A percentile compares a stretch with the other conserved stretches of the same genome.
These are phyloP conservation scores for Clytia hemisphaerica DNA, from an alignment of 30 jellyfish, hydroid and myxozoan species.

Conservation along the genomic window DNA sequence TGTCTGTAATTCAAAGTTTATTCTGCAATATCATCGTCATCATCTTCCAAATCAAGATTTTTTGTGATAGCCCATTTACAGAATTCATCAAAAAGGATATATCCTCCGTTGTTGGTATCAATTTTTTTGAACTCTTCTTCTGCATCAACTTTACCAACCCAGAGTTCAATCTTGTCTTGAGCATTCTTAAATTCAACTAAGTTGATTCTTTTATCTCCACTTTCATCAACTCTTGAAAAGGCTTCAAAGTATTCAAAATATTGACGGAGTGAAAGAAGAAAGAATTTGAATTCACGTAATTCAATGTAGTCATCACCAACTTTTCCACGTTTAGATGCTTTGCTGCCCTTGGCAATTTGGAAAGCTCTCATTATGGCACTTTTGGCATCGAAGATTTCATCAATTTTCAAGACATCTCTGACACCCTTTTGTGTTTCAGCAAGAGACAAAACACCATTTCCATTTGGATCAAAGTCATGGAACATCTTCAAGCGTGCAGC, in stretches of 20 bases:
- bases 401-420: slow-evolving; percentile 35
- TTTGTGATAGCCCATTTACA: slow-evolving; percentile 45
- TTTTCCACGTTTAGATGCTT: not conserved
- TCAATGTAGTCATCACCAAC: slow-evolving; percentile 40
- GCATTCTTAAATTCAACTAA: slow-evolving; percentile 27
- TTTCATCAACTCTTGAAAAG: slow-evolving; percentile 21
- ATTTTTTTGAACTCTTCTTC: slow-evolving; percentile 41
- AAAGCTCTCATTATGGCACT: slow-evolving; percentile 46
- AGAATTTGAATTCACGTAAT: slow-evolving; percentile 29
- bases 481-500: slow-evolving; percentile 32
- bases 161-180: slow-evolving; percentile 26
- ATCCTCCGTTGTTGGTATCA: slow-evolving; percentile 43
- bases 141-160: slow-evolving; percentile 50
- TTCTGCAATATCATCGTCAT: slow-evolving; percentile 9
- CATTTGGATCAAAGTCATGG: slow-evolving; percentile 27
- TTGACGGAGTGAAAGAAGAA: slow-evolving; percentile 32
- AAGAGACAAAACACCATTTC: slow-evolving; percentile 40
- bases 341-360: slow-evolving; percentile 29
- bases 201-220: slow-evolving; percentile 32
- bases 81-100: slow-evolving; percentile 37
- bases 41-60: slow-evolving; percentile 44
- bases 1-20: not conserved
- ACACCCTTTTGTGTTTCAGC: slow-evolving; percentile 44
- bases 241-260: slow-evolving; percentile 48
- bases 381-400: slow-evolving; percentile 38